Evolutionary conservation across 2,797 vertebrate genomes (phyloP).

Genomic region (Threskiornis aethiopicus): DNA sequence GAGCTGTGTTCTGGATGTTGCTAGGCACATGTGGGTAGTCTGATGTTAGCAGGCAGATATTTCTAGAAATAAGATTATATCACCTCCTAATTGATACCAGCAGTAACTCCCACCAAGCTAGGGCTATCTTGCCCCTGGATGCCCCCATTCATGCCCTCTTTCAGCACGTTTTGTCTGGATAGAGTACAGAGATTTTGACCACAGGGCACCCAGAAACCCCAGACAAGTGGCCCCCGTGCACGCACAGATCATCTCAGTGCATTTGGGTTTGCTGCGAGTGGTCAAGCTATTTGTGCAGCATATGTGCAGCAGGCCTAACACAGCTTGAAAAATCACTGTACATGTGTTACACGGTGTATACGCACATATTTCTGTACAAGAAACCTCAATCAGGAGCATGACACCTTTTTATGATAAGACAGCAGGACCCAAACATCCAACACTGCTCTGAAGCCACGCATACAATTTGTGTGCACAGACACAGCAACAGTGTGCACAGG

Average conservation of each 20-base stretch:
- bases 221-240: background rate
- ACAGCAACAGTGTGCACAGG: slow-evolving; percentile 1
- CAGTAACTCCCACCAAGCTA: background rate
- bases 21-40: slow-evolving; percentile 36
- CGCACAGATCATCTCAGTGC: rapidly evolving
- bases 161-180: background rate
- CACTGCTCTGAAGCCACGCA: background rate
- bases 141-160: background rate
- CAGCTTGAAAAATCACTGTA: slow-evolving; percentile 45
- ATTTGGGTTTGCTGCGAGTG: background rate
- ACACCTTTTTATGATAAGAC: slow-evolving; percentile 35
- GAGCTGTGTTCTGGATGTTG: slow-evolving; percentile 26
- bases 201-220: background rate
- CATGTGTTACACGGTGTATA: background rate
- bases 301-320: slow-evolving; percentile 32
- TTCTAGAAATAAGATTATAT: background rate
- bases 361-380: background rate
- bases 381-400: slow-evolving; percentile 6
- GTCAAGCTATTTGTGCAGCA: slow-evolving; percentile 43
- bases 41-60: background rate
- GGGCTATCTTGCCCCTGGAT: background rate
- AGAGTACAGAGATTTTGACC: background rate
- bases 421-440: slow-evolving; percentile 14
- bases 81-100: background rate
- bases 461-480: background rate